phyloP scores from a whole-genome alignment of 2,888 invertebrate species.

The Zygogramma bicolorata region DNA sequence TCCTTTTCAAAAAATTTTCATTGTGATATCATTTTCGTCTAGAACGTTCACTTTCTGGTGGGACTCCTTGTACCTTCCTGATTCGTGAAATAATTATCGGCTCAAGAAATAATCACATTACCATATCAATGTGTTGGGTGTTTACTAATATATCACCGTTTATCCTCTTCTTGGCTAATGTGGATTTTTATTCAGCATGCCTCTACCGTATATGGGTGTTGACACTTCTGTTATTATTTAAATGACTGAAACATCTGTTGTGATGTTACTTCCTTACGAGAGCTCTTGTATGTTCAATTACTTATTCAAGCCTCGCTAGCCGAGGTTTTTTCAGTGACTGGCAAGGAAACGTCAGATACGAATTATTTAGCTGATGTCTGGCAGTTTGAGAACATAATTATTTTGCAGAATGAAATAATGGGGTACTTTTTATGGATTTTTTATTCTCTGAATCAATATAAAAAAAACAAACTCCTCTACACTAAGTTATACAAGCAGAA shows the following conservation, averaged over 20 bases:
- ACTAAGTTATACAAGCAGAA: too few relatives aligned
- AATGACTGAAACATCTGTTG: constrained; percentile 5
- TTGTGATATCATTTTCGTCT: too few relatives aligned
- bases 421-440: too few relatives aligned
- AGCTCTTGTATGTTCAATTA: constrained; percentile 10
- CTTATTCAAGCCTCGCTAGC: constrained; percentile 5
- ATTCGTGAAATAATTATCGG: constrained; percentile 4
- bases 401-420: too few relatives aligned
- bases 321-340: neutral
- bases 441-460: too few relatives aligned
- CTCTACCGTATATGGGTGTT: constrained; percentile 1
- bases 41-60: too few relatives aligned
- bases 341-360: neutral
- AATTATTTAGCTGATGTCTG: neutral
- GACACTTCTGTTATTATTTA: constrained; percentile 10
- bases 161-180: neutral
- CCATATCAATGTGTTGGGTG: constrained; percentile 10
- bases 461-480: too few relatives aligned
- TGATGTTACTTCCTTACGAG: neutral
- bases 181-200: neutral
- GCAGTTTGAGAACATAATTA: too few relatives aligned
- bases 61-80: too few relatives aligned
- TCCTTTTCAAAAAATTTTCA: too few relatives aligned
- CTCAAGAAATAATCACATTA: neutral
- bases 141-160: constrained; percentile 1